Conservation (phyloP, 92 coral and sea anemone genomes). For the Palythoa heliodiscus region DNA sequence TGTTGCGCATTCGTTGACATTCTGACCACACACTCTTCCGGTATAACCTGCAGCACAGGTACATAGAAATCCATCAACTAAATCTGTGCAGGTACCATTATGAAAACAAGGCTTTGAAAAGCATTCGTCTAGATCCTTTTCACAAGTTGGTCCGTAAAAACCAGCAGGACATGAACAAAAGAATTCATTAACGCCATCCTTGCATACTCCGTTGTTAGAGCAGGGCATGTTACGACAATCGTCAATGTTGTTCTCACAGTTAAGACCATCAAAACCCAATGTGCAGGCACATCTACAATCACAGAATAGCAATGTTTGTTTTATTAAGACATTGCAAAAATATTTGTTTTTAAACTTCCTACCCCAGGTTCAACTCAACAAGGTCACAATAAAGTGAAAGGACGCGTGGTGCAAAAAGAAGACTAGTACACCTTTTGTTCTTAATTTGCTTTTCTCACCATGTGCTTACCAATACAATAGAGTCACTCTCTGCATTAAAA, state of each 20-base stretch:
- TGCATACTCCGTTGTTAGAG: slow-evolving; percentile 7
- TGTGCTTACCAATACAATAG: too few species aligned
- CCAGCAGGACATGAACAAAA: slow-evolving; percentile 8
- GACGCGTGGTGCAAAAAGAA: too few species aligned
- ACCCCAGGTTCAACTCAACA: too few species aligned
- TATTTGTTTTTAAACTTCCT: too few species aligned
- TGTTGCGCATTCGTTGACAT: neutral
- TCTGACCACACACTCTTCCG: slow-evolving; percentile 40
- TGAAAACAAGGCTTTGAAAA: slow-evolving; percentile 27
- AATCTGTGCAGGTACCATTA: slow-evolving; percentile 35
- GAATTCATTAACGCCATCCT: neutral
- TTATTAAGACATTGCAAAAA: too few species aligned
- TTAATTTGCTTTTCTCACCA: too few species aligned
- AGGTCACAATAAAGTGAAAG: too few species aligned
- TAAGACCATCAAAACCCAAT: neutral
- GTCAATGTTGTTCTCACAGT: slow-evolving; percentile 14
- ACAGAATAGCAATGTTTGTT: neutral
- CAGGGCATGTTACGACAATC: slow-evolving; percentile 17
- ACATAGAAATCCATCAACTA: slow-evolving; percentile 23
- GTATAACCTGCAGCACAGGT: slow-evolving; percentile 29
- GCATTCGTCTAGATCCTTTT: slow-evolving; percentile 45
- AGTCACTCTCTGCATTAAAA: too few species aligned
- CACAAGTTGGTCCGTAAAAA: neutral
- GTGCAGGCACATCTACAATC: neutral
- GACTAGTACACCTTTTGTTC: too few species aligned